Evolutionary conservation across 2,888 invertebrate species (phyloP), one percentile per base, ranked within the genome.

Genomic region (Alsophila aescularia): DNA sequence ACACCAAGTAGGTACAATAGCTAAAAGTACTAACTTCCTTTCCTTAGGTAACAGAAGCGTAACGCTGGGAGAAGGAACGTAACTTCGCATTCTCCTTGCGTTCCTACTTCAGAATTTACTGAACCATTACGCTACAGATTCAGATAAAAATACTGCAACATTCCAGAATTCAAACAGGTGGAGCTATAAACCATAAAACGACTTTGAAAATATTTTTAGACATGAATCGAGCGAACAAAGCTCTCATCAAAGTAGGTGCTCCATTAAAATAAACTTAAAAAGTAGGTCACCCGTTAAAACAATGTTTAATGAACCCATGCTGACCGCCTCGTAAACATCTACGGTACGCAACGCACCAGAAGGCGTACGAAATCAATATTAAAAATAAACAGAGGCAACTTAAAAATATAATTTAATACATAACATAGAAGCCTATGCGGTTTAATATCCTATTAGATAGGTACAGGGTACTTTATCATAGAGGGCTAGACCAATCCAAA

Each of bases 271-370:
- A 74, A 68, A 69, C 69, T 64, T 72, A 65, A 67, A 71, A 73
- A 85, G 66, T 82, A 59, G 87, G 86, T 79, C 84, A 80, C 55
- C 67, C 62, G 71, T 72, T 63, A 72, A 70, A 78, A 77, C 70
- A 73, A 64, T 70, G 69, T 75, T 70, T 67, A 69, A 75, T 62
- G 70, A 69, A 67, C 72, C 74, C 64, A 67, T 58, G 49, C 64
- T 54, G 53, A 62, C 72, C 68, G 49, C 67, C 61, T 60, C 61
- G 69, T 81, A 79, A 81, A 81, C 73, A 72, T 32, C 13, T 47
- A 60, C 53, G 32, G 60, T 58, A 54, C 62, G 45, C 5, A 53
- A 56, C 47, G 43, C 48, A 56, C 59, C 21, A 53, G 35, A 59
- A 35, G 53, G 60, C 18, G 15, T 45, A 31, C 43, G 42, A 32